These are phyloP conservation scores for Acanthosepion lycidas DNA, from an alignment of 2,888 invertebrate species.

Conservation along the genomic window DNA sequence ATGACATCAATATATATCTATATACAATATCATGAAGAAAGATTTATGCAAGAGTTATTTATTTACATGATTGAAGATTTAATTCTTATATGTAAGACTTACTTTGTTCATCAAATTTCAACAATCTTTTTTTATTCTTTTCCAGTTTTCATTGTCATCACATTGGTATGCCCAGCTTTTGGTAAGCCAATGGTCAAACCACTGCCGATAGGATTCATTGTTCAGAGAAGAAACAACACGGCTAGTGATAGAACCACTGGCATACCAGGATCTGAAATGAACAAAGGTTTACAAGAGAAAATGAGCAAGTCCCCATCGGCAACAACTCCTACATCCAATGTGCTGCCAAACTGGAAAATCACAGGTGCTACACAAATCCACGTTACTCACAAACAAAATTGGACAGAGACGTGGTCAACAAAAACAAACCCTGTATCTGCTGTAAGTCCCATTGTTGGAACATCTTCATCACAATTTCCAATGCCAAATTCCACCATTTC, in stretches of 20 bases:
- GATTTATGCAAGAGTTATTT: no score
- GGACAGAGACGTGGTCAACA: neutral
- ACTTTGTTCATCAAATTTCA: neutral
- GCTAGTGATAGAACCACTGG: neutral
- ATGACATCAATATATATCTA: no score
- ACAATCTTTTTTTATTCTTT: neutral
- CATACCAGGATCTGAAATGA: neutral
- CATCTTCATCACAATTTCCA: neutral
- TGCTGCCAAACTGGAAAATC: neutral
- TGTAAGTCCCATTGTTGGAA: neutral
- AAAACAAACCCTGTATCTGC: slow-evolving; percentile 3
- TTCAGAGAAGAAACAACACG: slow-evolving; percentile 43
- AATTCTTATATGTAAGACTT: neutral
- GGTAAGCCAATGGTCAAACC: slow-evolving; percentile 44
- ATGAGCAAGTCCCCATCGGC: neutral
- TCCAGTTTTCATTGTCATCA: slow-evolving; percentile 25
- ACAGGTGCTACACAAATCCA: neutral
- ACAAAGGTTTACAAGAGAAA: slow-evolving; percentile 12
- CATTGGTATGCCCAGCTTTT: slow-evolving; percentile 33
- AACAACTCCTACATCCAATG: neutral
- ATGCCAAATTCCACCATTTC: slow-evolving; percentile 4
- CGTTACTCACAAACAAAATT: neutral
- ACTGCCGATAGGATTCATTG: slow-evolving; percentile 34
- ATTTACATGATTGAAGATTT: no score
- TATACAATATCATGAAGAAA: no score